Conservation (phyloP, 2,113 vertebrate genomes). For the Tragelaphus imberbis region DNA sequence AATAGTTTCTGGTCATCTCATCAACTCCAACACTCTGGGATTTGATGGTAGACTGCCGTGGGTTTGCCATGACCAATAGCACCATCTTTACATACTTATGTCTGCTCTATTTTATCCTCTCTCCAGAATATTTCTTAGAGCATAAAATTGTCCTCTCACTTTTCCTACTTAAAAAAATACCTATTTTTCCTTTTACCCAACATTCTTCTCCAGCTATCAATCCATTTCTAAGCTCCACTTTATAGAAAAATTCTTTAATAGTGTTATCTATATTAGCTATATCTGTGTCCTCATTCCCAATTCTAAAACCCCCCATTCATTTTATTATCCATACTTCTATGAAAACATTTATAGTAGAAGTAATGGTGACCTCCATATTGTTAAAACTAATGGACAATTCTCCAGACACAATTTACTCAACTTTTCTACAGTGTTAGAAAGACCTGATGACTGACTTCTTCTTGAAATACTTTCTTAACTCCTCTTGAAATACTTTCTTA, state of each 20-base stretch:
- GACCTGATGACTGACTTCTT: not conserved
- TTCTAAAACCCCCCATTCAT: not conserved
- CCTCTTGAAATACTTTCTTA: not conserved
- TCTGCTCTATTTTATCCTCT: not conserved
- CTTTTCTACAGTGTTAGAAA: not conserved
- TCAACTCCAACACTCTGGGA: not conserved
- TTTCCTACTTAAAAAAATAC: not conserved
- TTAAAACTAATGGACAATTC: not conserved
- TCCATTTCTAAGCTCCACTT: not conserved
- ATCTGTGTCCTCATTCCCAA: not conserved
- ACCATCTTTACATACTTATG: not conserved
- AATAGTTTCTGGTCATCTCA: not conserved
- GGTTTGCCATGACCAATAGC: not conserved
- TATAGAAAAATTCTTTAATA: not conserved
- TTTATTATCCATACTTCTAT: not conserved
- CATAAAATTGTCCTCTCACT: not conserved
- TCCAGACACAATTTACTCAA: not conserved
- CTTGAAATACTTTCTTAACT: not conserved
- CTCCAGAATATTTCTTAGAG: not conserved
- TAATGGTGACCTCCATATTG: not conserved
- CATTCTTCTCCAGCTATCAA: not conserved
- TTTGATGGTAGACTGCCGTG: not conserved
- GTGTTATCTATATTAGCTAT: not conserved
- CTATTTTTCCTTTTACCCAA: not conserved
- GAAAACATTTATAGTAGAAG: not conserved